A percentile compares a stretch with the other conserved stretches of the same genome.
phyloP scores from a whole-genome alignment of 2,113 vertebrate species.

The Sinocyclocheilus anshuiensis region DNA sequence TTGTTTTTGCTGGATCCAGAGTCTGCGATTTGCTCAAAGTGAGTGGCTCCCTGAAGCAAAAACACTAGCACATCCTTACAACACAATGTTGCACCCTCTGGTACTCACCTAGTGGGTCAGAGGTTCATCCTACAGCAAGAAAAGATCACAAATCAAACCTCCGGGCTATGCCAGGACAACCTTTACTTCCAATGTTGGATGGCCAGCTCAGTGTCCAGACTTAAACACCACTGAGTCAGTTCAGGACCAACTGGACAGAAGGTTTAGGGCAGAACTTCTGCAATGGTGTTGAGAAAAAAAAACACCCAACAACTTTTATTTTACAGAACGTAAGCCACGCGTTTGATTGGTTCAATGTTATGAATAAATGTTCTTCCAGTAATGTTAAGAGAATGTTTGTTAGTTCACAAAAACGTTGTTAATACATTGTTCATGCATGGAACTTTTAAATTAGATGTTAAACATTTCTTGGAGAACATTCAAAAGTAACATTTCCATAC shows the following conservation, averaged over 20 bases:
- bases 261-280: background rate
- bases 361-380: no score
- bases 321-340: no score
- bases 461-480: no score
- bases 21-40: background rate
- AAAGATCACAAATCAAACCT: constrained; percentile 5
- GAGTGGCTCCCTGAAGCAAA: background rate
- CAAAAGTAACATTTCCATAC: no score
- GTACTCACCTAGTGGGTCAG: background rate
- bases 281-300: background rate
- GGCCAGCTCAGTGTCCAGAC: background rate
- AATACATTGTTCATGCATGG: no score
- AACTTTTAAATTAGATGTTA: no score
- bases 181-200: background rate
- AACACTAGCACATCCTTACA: background rate
- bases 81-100: background rate
- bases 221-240: background rate
- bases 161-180: background rate
- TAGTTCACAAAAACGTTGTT: no score
- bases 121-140: background rate
- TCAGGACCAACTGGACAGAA: background rate
- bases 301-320: no score
- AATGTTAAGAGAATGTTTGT: no score
- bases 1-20: background rate
- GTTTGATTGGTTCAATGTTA: no score